phyloP scores from a whole-genome alignment of 2,113 vertebrate species.

The Ceratotherium simum region DNA sequence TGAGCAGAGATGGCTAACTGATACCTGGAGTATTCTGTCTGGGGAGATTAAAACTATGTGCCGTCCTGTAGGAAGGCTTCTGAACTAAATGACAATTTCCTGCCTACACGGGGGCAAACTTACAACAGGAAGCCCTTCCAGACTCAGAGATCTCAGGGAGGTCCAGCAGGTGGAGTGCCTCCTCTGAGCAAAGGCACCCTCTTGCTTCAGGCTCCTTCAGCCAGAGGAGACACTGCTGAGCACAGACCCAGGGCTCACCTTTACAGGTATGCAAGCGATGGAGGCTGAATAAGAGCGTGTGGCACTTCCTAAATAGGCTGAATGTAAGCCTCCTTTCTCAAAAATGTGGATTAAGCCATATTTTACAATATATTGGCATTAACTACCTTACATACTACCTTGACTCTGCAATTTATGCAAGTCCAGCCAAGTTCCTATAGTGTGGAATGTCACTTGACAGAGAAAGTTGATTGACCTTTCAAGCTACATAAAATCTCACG shows the following conservation, averaged over 20 bases:
- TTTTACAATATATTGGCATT: background rate
- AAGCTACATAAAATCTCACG: constrained; percentile 1
- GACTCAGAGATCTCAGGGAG: background rate
- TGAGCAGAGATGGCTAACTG: background rate
- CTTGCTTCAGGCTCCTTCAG: background rate
- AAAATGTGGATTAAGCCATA: background rate
- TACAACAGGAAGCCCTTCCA: background rate
- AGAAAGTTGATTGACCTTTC: constrained; percentile 35
- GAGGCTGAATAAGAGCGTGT: rapidly evolving
- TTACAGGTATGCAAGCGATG: rapidly evolving
- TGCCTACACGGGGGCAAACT: background rate
- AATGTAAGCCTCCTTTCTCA: background rate
- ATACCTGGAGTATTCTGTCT: rapidly evolving
- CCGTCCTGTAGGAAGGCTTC: background rate
- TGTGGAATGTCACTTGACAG: background rate
- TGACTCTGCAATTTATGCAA: background rate
- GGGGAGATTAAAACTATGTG: background rate
- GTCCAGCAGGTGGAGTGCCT: rapidly evolving
- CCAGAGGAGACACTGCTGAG: background rate
- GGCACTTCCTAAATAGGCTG: background rate
- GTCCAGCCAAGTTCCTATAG: background rate
- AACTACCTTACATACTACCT: background rate
- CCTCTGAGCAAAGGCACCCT: too few species aligned
- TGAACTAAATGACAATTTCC: background rate
- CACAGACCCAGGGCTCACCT: background rate